Base-by-base conservation (phyloP, 2,888 invertebrate genomes). In the Desoria tigrina region DNA sequence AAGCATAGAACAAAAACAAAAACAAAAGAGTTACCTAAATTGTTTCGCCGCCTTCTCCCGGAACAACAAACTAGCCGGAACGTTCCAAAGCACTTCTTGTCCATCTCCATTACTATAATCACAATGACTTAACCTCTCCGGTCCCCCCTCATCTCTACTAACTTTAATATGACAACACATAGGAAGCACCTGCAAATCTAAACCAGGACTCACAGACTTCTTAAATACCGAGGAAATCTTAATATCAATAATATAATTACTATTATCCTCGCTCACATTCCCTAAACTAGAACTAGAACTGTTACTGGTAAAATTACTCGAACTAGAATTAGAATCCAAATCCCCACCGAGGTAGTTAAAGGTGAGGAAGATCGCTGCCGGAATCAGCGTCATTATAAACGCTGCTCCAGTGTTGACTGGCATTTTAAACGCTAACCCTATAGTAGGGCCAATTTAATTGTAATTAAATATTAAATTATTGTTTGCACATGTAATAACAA, bases 281-380 rank as follows among this genome's bases (percentile, higher is more conserved):
- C n/a, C n/a, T 21, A 45, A 45, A 45, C n/a, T 45, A 6, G 21
- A 45, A 21, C n/a, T 45, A 45, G 4, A 11, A 16, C n/a, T 45
- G 45, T 16, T 18, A 45, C 6, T 16, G 16, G 6, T 45, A 45
- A 16, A 18, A 45, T 16, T 45, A 45, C 21, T 21, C 9, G n/a
- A 18, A 32, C 32, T 32, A 45, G 16, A 16, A 45, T 45, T 45
- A 9, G 16, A 11, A 16, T 45, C 16, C 21, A 16, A 9, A 45
- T n/a, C 45, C 16, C 45, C 53, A 26, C 54, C 68, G 42, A 68
- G 64, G 24, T 62, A 63, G 54, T 65, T 68, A 32, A 62, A 62
- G 1, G 68, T 62, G 21, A 71, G 21, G 18, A 68, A 63, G 1
- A 71, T 58, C 18, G 68, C 66, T 1, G 71, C 68, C 32, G 71